These are phyloP conservation scores for Sclerodermus sp. DNA, from an alignment of 2,888 invertebrate genomes.

Conservation along the genomic window DNA sequence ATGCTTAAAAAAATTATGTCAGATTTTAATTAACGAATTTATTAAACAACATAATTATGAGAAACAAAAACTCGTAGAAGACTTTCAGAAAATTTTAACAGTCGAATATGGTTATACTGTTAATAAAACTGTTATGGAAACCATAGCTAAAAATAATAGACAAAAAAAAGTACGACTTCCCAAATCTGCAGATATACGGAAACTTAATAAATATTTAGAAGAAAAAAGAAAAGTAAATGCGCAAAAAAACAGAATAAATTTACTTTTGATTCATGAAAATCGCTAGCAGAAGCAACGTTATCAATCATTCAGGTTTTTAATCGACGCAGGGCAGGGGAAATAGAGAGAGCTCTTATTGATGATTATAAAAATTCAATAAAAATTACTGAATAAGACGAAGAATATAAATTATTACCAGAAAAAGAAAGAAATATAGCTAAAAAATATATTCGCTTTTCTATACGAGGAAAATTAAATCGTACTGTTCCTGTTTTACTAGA, in stretches of 20 bases:
- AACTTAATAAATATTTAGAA: slow-evolving; percentile 9
- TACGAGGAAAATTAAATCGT: slow-evolving; percentile 15
- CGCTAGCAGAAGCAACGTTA: slow-evolving; percentile 8
- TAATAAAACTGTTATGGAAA: slow-evolving; percentile 9
- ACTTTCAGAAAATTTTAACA: slow-evolving; percentile 12
- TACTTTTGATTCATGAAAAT: not conserved
- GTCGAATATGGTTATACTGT: slow-evolving; percentile 9
- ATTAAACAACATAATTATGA: not conserved
- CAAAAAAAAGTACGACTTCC: slow-evolving; percentile 18
- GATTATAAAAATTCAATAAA: slow-evolving; percentile 2
- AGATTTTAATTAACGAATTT: not conserved
- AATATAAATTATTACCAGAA: slow-evolving; percentile 1
- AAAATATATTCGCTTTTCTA: slow-evolving; percentile 11
- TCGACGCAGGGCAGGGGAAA: slow-evolving; percentile 7
- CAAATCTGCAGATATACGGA: slow-evolving; percentile 7
- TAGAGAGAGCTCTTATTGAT: not conserved
- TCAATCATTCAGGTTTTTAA: slow-evolving; percentile 9
- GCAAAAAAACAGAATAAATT: slow-evolving; percentile 6
- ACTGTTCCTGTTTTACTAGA: slow-evolving; percentile 16
- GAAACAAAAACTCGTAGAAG: slow-evolving; percentile 7
- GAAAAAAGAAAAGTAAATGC: slow-evolving; percentile 4
- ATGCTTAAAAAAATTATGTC: not conserved
- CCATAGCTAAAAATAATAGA: not conserved
- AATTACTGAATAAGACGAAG: not conserved
- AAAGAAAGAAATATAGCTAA: not conserved